A percentile compares a stretch with the other conserved stretches of the same genome.
These are phyloP conservation scores for Tachypleus tridentatus DNA, from an alignment of 1,140 invertebrate genomes.

Conservation along the genomic window DNA sequence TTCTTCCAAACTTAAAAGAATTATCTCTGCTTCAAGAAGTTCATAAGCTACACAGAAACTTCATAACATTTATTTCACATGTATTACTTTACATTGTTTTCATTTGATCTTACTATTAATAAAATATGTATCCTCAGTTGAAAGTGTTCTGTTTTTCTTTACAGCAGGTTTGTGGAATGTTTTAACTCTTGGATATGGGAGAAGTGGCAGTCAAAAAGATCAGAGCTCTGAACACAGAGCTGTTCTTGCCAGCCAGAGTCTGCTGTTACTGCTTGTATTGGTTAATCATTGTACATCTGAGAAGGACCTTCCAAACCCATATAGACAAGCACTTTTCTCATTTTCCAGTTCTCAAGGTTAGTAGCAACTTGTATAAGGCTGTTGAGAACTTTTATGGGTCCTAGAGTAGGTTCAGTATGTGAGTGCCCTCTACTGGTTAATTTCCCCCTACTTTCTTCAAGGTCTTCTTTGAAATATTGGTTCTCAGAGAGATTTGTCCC, in stretches of 20 bases:
- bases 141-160: constrained; percentile 3
- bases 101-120: too few relatives aligned
- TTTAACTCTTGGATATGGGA: constrained; percentile 48
- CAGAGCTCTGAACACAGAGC: constrained; percentile 40
- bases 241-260: constrained; percentile 74
- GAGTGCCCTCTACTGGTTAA: too few relatives aligned
- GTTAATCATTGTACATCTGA: constrained; percentile 73
- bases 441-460: too few relatives aligned
- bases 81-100: constrained; percentile 1
- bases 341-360: constrained; percentile 53
- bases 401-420: too few relatives aligned
- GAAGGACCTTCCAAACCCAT: constrained; percentile 45
- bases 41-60: not conserved
- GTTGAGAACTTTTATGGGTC: too few relatives aligned
- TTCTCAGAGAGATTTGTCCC: too few relatives aligned
- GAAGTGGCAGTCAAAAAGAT: constrained; percentile 24
- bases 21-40: too few relatives aligned
- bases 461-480: too few relatives aligned
- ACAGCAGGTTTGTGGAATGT: constrained; percentile 70
- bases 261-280: constrained; percentile 71
- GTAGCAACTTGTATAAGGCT: too few relatives aligned
- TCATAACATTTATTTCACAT: not conserved
- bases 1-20: too few relatives aligned
- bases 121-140: too few relatives aligned
- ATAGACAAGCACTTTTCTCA: constrained; percentile 66